Percentiles rank a stretch among this genome's conserved stretches.
phyloP scores from a whole-genome alignment of 2,113 vertebrate genomes.

The Percopsis transmontana region DNA sequence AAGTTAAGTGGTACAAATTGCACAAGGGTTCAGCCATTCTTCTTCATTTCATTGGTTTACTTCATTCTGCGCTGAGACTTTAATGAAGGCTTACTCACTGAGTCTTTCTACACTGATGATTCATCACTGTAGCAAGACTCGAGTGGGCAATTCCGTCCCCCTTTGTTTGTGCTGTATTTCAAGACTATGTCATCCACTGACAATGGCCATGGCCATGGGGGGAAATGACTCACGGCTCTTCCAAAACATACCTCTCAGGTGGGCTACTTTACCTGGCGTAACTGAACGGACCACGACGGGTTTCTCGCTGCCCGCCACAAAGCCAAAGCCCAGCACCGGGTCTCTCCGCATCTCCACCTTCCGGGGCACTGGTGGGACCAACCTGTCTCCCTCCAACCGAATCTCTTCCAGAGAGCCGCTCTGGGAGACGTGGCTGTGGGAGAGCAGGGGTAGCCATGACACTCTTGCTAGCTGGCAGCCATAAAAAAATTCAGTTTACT shows the following conservation, averaged over 20 bases:
- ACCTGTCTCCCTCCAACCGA: constrained; percentile 89
- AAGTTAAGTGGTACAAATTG: constrained; percentile 26
- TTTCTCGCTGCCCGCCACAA: constrained; percentile 98
- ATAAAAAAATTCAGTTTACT: background rate
- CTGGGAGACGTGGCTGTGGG: constrained; percentile 88
- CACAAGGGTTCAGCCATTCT: constrained; percentile 8
- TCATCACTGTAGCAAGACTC: constrained; percentile 37
- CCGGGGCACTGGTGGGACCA: constrained; percentile 88
- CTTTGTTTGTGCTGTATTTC: constrained; percentile 17
- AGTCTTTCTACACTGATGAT: constrained; percentile 47
- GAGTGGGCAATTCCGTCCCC: constrained; percentile 12
- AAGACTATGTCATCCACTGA: constrained; percentile 29
- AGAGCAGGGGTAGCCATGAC: background rate
- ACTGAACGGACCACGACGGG: constrained; percentile 97
- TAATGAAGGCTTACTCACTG: constrained; percentile 49
- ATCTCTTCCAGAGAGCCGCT: constrained; percentile 91
- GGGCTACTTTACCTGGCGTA: constrained; percentile 87
- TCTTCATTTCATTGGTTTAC: constrained; percentile 18
- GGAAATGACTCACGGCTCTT: constrained; percentile 40
- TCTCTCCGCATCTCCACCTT: constrained; percentile 98
- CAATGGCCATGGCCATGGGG: constrained; percentile 18
- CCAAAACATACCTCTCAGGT: constrained; percentile 12
- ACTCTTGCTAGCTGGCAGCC: background rate
- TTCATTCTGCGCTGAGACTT: constrained; percentile 23
- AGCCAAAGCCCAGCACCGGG: constrained; percentile 96